Evolutionary conservation across 2,113 vertebrate genomes (phyloP).

Genomic region (Campylomormyrus tamandua): DNA sequence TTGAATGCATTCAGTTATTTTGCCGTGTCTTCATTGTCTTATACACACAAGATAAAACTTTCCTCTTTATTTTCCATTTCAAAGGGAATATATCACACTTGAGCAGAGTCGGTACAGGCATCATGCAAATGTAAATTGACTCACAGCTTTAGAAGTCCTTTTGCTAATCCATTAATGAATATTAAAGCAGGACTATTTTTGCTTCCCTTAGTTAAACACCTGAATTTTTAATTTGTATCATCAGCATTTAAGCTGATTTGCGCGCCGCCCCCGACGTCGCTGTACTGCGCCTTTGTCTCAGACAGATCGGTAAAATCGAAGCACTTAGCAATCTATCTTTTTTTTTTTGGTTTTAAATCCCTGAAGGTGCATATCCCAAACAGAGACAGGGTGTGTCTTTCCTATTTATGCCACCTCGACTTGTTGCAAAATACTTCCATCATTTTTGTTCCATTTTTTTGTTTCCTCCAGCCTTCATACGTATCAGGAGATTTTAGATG

Average conservation of each 20-base stretch:
- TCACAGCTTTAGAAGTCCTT: slow-evolving; percentile 10
- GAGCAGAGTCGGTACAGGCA: slow-evolving; percentile 46
- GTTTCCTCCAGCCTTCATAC: not conserved
- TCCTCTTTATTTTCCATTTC: slow-evolving; percentile 55
- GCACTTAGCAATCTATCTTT: not conserved
- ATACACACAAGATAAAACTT: slow-evolving; percentile 53
- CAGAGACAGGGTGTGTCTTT: not conserved
- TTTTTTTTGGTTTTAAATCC: not conserved
- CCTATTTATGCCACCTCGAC: not conserved
- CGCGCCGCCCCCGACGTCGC: not conserved
- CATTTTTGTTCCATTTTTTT: not conserved
- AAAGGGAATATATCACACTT: slow-evolving; percentile 48
- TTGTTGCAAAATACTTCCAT: not conserved
- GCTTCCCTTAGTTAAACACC: slow-evolving; percentile 20
- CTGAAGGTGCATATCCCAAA: not conserved
- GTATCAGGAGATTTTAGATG: not conserved
- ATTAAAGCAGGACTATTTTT: slow-evolving; percentile 28
- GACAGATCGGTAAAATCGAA: not conserved
- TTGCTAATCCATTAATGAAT: slow-evolving; percentile 23
- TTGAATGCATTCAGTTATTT: slow-evolving; percentile 44
- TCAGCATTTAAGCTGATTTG: slow-evolving; percentile 15
- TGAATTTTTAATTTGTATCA: slow-evolving; percentile 21
- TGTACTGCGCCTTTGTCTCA: not conserved
- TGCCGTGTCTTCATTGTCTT: slow-evolving; percentile 34
- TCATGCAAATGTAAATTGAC: slow-evolving; percentile 51